A percentile compares a stretch with the other conserved stretches of the same genome.
Conservation (phyloP, 2,888 invertebrate genomes). For the Lycaena phlaeas region DNA sequence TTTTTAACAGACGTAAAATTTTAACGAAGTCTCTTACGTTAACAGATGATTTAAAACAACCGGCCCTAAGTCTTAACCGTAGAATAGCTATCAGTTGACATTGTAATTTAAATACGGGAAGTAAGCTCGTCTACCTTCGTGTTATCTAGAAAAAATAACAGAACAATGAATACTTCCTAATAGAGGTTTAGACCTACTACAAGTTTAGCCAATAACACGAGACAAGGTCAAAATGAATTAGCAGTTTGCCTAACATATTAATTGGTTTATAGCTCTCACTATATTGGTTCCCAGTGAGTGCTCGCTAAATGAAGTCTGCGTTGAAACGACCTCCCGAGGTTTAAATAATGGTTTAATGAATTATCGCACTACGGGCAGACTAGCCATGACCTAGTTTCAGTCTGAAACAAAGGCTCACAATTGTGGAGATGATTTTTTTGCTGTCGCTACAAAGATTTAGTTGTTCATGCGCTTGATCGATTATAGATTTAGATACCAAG, state of each 20-base stretch:
- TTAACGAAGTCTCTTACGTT: too few relatives aligned
- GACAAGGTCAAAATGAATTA: conserved; percentile 7
- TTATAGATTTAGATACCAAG: background rate
- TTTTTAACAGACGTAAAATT: too few relatives aligned
- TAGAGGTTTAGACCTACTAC: background rate
- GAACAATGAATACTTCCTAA: background rate
- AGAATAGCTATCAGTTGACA: too few relatives aligned
- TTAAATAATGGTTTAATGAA: conserved; percentile 27
- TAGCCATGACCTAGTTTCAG: conserved; percentile 33
- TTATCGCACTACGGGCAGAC: conserved; percentile 25
- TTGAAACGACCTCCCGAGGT: conserved; percentile 22
- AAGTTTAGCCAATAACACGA: background rate
- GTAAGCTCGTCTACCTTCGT: too few relatives aligned
- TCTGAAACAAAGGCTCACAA: conserved; percentile 16
- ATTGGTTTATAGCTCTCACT: conserved; percentile 5
- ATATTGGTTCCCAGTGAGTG: conserved; percentile 6
- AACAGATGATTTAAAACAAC: too few relatives aligned
- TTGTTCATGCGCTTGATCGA: background rate
- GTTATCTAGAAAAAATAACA: too few relatives aligned
- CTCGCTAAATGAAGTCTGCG: conserved; percentile 19
- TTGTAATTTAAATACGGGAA: too few relatives aligned
- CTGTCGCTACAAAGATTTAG: conserved; percentile 3
- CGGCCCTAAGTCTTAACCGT: too few relatives aligned
- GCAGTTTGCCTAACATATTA: conserved; percentile 2
- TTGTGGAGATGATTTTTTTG: conserved; percentile 5